phyloP scores from a whole-genome alignment of 2,888 invertebrate genomes.

The Teinopalpus imperialis region DNA sequence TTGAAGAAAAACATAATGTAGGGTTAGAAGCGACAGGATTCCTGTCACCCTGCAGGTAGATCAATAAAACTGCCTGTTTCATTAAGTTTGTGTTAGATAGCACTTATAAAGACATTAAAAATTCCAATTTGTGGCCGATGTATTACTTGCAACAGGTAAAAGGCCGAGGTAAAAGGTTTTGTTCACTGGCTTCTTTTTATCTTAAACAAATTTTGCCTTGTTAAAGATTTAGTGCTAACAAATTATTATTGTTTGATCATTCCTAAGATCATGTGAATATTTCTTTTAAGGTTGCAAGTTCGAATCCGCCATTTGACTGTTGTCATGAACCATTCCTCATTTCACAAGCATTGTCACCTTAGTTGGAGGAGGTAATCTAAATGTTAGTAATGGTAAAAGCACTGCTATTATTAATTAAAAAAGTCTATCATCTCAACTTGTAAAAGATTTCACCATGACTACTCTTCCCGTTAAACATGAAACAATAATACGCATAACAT shows the following conservation, averaged over 20 bases:
- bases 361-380: no score
- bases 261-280: no score
- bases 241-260: conserved; percentile 5
- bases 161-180: conserved; percentile 39
- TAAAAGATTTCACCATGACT: no score
- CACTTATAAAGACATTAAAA: conserved; percentile 82
- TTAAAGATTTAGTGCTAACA: conserved; percentile 16
- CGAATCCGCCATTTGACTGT: no score
- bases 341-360: no score
- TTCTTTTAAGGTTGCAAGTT: no score
- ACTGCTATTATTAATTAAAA: no score
- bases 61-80: conserved; percentile 76
- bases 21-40: conserved; percentile 64
- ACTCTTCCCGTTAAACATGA: no score
- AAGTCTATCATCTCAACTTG: no score
- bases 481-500: no score
- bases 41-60: conserved; percentile 78
- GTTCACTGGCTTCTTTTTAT: conserved; percentile 28
- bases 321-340: no score
- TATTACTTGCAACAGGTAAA: conserved; percentile 40
- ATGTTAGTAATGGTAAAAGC: no score
- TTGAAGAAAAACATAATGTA: conserved; percentile 73
- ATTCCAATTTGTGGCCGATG: conserved; percentile 48
- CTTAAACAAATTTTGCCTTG: conserved; percentile 14
- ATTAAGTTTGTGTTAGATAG: conserved; percentile 70